Percentiles rank a stretch among this genome's conserved stretches.
These are phyloP conservation scores for Leptodirus hochenwartii DNA, from an alignment of 2,888 invertebrate species.

Conservation along the genomic window DNA sequence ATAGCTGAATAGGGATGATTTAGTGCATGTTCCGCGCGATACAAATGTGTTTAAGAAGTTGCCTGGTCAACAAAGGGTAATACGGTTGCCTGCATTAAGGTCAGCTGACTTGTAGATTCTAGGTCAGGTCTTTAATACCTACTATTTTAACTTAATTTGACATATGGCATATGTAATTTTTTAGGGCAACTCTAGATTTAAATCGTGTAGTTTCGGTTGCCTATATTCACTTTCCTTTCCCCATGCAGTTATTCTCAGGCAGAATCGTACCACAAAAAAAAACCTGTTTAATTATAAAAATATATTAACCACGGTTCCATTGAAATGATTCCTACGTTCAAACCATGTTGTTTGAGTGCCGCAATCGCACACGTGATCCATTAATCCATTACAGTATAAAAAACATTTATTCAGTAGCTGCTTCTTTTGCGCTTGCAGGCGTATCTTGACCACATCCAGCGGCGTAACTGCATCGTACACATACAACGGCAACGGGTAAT, in stretches of 20 bases:
- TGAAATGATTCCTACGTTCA: constrained; percentile 49
- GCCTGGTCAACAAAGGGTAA: too few species aligned
- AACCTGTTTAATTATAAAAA: constrained; percentile 8
- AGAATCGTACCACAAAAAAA: not conserved
- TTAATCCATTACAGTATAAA: constrained; percentile 92
- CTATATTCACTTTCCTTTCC: not conserved
- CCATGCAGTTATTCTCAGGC: not conserved
- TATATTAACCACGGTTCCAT: constrained; percentile 46
- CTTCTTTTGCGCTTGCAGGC: constrained; percentile 88
- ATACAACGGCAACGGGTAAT: not conserved
- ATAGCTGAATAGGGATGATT: too few species aligned
- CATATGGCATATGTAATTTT: too few species aligned
- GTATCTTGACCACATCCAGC: constrained; percentile 96
- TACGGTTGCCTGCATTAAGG: too few species aligned
- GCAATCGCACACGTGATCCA: constrained; percentile 94
- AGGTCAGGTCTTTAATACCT: too few species aligned
- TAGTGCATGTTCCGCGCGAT: too few species aligned
- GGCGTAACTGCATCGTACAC: constrained; percentile 65
- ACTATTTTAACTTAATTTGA: too few species aligned
- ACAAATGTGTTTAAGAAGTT: too few species aligned
- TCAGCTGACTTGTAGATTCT: too few species aligned
- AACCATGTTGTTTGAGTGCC: constrained; percentile 41
- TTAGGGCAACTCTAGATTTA: too few species aligned
- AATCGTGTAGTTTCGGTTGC: not conserved
- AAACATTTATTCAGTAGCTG: constrained; percentile 72